phyloP scores from a whole-genome alignment of 2,888 invertebrate species.

The Eugnorisma glareosa region DNA sequence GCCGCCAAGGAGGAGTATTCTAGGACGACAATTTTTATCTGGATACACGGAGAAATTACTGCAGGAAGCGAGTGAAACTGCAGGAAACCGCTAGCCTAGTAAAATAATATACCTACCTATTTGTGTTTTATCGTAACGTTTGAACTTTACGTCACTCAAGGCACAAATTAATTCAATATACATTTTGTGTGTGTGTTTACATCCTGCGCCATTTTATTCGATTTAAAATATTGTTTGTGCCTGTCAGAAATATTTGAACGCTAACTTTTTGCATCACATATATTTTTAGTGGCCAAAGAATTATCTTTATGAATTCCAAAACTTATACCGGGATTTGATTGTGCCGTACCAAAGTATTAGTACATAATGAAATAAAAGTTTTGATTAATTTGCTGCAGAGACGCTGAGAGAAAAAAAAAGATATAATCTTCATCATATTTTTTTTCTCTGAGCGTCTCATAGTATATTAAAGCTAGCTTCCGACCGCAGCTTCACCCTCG shows the following conservation, averaged over 20 bases:
- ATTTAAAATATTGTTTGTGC: slow-evolving; percentile 47
- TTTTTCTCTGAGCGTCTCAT: no score
- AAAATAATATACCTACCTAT: not conserved
- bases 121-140: slow-evolving; percentile 17
- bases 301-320: not conserved
- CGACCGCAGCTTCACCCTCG: not conserved
- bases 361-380: not conserved
- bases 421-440: no score
- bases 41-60: not conserved
- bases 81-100: no score
- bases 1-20: no score
- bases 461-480: not conserved
- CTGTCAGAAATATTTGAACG: slow-evolving; percentile 50
- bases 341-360: not conserved
- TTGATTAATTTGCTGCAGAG: not conserved
- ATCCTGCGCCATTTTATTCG: slow-evolving; percentile 48
- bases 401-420: not conserved
- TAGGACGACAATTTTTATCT: no score
- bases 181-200: slow-evolving; percentile 42
- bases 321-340: not conserved
- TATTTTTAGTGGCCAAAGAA: slow-evolving; percentile 1
- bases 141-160: slow-evolving; percentile 12
- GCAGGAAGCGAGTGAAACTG: not conserved
- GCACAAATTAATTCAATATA: slow-evolving; percentile 43
- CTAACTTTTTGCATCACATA: slow-evolving; percentile 24